A percentile compares a stretch with the other conserved stretches of the same genome.
Evolutionary conservation across 2,113 vertebrate genomes (phyloP).

Genomic region (Pterocles orientalis): DNA sequence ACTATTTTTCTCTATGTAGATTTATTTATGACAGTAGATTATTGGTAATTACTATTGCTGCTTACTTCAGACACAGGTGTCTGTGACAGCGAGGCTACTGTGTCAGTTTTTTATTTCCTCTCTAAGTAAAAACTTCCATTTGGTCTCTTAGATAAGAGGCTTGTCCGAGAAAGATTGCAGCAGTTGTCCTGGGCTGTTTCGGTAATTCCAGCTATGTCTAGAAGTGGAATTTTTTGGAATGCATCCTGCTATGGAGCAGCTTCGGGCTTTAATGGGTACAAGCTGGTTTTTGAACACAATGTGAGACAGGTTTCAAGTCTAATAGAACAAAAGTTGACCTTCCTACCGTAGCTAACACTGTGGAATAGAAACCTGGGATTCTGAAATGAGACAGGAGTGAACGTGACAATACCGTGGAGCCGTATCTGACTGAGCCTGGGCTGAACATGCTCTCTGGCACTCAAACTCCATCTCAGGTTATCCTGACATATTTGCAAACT

Average conservation of each 20-base stretch:
- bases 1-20: neutral
- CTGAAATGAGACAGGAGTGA: neutral
- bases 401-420: neutral
- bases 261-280: neutral
- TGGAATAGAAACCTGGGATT: neutral
- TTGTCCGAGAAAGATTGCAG: neutral
- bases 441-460: neutral
- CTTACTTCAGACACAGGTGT: neutral
- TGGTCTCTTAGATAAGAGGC: neutral
- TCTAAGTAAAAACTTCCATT: neutral
- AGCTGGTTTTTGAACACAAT: neutral
- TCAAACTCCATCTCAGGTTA: neutral
- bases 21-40: constrained; percentile 30
- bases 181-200: neutral
- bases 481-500: fast-evolving
- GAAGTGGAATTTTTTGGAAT: neutral
- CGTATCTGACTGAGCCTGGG: neutral
- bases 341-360: fast-evolving
- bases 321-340: neutral
- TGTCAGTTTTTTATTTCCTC: neutral
- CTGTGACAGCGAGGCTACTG: neutral
- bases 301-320: neutral
- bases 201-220: neutral
- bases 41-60: constrained; percentile 20
- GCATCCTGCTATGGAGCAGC: neutral